phyloP scores from a whole-genome alignment of 2,113 vertebrate species.

The Cochlearius cochlearius region DNA sequence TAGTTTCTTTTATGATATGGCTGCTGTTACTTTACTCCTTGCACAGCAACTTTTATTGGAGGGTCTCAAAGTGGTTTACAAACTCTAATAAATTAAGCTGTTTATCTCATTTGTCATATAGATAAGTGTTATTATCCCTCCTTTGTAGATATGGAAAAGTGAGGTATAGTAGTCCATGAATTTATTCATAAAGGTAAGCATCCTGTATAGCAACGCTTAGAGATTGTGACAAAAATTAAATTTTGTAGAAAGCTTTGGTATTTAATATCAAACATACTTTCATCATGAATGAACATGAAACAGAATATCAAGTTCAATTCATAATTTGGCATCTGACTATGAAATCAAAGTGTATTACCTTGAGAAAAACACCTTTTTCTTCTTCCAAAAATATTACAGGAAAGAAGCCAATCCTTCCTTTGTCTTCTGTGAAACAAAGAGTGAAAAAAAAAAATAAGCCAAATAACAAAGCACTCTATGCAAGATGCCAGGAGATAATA shows the following conservation, averaged over 20 bases:
- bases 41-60: not conserved
- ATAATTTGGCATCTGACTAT: conserved; percentile 21
- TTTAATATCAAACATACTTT: conserved; percentile 33
- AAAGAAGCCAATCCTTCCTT: conserved; percentile 25
- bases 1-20: conserved; percentile 10
- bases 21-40: conserved; percentile 2
- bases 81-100: conserved; percentile 38
- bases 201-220: not conserved
- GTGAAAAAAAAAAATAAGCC: conserved; percentile 10
- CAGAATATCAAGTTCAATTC: conserved; percentile 37
- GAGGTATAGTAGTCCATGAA: not conserved
- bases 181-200: conserved; percentile 4
- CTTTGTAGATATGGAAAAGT: conserved; percentile 6
- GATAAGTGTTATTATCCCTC: conserved; percentile 32
- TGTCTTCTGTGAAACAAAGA: not conserved
- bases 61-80: conserved; percentile 32
- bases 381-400: not conserved
- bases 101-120: conserved; percentile 45
- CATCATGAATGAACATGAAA: conserved; percentile 45
- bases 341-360: conserved; percentile 47
- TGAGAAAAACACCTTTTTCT: conserved; percentile 32
- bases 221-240: not conserved
- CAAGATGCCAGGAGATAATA: conserved; percentile 37
- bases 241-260: not conserved
- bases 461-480: conserved; percentile 54